Conservation (phyloP, 1,140 invertebrate species). For the Asbolus verrucosus region DNA sequence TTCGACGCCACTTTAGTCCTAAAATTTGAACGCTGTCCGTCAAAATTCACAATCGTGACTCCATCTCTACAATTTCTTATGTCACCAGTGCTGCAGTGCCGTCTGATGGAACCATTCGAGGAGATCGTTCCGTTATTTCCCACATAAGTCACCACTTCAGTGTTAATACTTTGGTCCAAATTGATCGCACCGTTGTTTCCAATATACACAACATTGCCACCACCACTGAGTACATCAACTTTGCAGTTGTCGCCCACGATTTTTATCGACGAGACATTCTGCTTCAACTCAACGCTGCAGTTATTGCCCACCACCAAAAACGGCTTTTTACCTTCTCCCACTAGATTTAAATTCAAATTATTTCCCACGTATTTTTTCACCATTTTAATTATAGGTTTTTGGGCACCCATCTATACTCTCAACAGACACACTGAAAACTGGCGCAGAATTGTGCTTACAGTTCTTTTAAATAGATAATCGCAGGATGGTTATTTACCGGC, state of each 20-base stretch:
- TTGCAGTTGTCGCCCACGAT: constrained; percentile 42
- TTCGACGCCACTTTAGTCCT: background rate
- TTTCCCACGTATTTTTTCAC: constrained; percentile 19
- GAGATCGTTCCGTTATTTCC: constrained; percentile 13
- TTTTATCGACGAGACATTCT: constrained; percentile 36
- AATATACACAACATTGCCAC: constrained; percentile 29
- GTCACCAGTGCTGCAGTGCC: background rate
- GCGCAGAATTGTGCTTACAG: background rate
- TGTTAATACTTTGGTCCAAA: constrained; percentile 3
- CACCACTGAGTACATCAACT: constrained; percentile 17
- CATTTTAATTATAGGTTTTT: background rate
- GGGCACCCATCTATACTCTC: background rate
- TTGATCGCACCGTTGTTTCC: constrained; percentile 42
- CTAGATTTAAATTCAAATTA: constrained; percentile 6
- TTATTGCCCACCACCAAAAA: constrained; percentile 44
- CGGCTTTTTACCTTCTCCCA: background rate
- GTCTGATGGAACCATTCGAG: background rate
- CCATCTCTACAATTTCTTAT: background rate
- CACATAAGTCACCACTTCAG: constrained; percentile 23
- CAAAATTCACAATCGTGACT: background rate
- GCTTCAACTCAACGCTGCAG: constrained; percentile 14
- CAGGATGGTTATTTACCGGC: background rate
- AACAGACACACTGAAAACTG: background rate
- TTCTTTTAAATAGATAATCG: background rate
- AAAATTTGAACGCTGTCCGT: background rate